Evolutionary conservation across 2,113 vertebrate genomes (phyloP).

Genomic region (Leucosticte australis): DNA sequence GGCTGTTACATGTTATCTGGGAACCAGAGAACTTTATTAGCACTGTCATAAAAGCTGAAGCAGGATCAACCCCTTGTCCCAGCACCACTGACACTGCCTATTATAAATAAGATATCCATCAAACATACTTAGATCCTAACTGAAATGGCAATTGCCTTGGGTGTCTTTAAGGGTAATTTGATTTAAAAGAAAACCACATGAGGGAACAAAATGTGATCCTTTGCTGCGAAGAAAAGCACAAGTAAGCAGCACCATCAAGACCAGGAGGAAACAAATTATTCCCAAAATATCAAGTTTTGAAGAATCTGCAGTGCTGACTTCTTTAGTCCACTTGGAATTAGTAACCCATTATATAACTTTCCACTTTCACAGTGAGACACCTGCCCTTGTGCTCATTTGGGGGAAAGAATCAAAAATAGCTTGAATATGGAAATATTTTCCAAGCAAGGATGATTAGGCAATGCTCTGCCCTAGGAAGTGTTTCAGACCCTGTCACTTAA

Average conservation of each 20-base stretch:
- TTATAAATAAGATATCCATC: slow-evolving; percentile 44
- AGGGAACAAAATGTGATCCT: not conserved
- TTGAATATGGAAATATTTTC: not conserved
- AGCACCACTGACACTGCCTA: not conserved
- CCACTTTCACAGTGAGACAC: not conserved
- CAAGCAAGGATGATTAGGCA: not conserved
- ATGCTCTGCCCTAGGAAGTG: not conserved
- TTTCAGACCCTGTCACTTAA: not conserved
- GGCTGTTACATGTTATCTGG: not conserved
- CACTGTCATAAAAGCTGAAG: slow-evolving; percentile 53
- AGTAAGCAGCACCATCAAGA: not conserved
- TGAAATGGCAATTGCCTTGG: not conserved
- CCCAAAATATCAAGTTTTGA: not conserved
- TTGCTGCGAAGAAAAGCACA: slow-evolving; percentile 13
- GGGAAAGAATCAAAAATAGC: not conserved
- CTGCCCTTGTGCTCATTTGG: not conserved
- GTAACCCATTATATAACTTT: not conserved
- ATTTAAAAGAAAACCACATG: not conserved
- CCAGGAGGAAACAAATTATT: not conserved
- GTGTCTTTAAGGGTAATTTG: not conserved
- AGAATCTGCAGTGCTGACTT: not conserved
- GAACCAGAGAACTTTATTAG: slow-evolving; percentile 57
- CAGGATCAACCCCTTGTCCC: slow-evolving; percentile 53
- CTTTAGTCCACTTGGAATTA: not conserved
- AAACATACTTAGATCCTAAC: slow-evolving; percentile 12